These are phyloP conservation scores for Phengaris arion DNA, from an alignment of 2,888 invertebrate genomes.

Conservation along the genomic window DNA sequence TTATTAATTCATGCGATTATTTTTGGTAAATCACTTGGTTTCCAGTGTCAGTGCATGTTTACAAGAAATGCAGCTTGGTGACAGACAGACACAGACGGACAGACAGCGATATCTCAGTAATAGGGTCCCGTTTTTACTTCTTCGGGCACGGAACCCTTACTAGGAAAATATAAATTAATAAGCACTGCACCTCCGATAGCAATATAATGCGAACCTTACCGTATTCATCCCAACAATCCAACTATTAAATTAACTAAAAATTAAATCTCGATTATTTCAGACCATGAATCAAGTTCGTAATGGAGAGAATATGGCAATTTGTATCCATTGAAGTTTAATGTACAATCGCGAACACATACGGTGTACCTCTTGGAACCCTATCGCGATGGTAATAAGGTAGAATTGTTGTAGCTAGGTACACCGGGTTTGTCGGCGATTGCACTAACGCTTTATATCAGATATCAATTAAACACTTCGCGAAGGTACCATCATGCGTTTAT, in stretches of 20 bases:
- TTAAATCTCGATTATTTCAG: neutral
- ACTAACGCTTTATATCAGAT: slow-evolving; percentile 44
- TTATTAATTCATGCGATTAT: too few relatives aligned
- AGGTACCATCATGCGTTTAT: slow-evolving; percentile 47
- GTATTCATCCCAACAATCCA: neutral
- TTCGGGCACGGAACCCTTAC: too few relatives aligned
- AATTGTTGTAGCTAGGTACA: neutral
- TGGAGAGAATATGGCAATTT: slow-evolving; percentile 24
- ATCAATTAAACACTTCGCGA: slow-evolving; percentile 51
- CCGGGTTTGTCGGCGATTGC: neutral
- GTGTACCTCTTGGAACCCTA: neutral
- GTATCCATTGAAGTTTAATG: neutral
- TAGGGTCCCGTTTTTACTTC: too few relatives aligned
- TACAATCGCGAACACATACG: neutral
- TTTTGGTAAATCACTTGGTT: too few relatives aligned
- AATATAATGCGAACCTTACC: neutral
- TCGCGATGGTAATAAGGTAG: neutral
- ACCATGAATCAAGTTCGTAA: slow-evolving; percentile 48
- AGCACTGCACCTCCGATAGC: neutral
- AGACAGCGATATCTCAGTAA: too few relatives aligned
- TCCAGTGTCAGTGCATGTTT: too few relatives aligned
- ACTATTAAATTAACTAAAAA: neutral
- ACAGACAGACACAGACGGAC: too few relatives aligned
- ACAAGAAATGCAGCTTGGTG: too few relatives aligned
- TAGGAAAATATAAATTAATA: too few relatives aligned